Evolutionary conservation across 2,797 vertebrate species (phyloP).

Genomic region (Lithobates pipiens): DNA sequence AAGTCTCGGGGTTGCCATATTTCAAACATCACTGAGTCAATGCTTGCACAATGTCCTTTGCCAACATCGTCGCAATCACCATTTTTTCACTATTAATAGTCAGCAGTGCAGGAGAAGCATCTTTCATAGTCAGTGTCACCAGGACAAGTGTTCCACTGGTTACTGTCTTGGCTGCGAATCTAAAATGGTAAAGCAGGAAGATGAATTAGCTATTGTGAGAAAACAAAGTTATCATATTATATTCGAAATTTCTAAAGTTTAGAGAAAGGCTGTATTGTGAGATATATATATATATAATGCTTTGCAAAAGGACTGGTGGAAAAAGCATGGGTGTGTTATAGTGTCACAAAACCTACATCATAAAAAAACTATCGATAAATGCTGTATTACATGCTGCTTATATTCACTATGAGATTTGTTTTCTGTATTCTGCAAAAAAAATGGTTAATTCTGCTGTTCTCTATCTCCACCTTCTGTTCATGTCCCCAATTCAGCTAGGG

Average conservation of each 20-base stretch:
- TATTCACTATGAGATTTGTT: too few species aligned
- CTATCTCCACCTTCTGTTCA: too few species aligned
- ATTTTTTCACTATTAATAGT: slow-evolving; percentile 97
- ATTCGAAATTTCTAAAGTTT: not conserved
- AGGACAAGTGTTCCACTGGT: slow-evolving; percentile 90
- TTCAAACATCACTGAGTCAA: slow-evolving; percentile 81
- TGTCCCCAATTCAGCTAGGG: too few species aligned
- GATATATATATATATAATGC: too few species aligned
- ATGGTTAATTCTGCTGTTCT: too few species aligned
- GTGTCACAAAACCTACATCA: too few species aligned
- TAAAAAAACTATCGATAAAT: too few species aligned
- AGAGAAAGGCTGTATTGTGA: not conserved
- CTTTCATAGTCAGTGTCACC: slow-evolving; percentile 84
- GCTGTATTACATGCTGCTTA: too few species aligned
- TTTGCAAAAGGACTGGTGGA: too few species aligned
- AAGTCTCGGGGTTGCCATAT: not conserved
- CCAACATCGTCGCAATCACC: slow-evolving; percentile 96
- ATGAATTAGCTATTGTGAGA: not conserved
- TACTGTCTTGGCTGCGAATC: slow-evolving; percentile 91
- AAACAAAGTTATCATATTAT: not conserved
- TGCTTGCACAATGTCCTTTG: slow-evolving; percentile 91
- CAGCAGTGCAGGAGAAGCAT: slow-evolving; percentile 79
- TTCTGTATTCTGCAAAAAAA: too few species aligned
- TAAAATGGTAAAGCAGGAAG: slow-evolving; percentile 66
- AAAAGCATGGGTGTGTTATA: too few species aligned